Evolutionary conservation across 2,797 vertebrate species (phyloP), one percentile per base, ranked within the genome.

Genomic region (Notoglanidium macrostoma): DNA sequence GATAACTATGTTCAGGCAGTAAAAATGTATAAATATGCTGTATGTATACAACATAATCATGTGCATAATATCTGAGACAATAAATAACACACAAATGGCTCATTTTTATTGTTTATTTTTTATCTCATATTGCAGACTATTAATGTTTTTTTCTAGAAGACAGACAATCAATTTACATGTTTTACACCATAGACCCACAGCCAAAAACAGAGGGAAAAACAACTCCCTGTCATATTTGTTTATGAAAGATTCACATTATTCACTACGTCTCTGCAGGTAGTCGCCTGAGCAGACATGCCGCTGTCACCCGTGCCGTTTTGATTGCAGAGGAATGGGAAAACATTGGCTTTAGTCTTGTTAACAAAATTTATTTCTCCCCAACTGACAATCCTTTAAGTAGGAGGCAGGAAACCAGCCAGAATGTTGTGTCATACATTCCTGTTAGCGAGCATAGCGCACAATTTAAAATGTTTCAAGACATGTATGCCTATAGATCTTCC

Each of bases 321-420:
- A 96, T 96, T 97, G 95, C 94, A 95, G 94, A 95, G 95, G 96
- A 96, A 96, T 94, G 95, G 94, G 93, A 96, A 97, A 97, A 96
- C 95, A 95, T 95, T 97, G 95, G 97, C 95, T 96, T 97, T 95
- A 96, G 94, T 95, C 95, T 95, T 92, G 94, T 96, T 96, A 95
- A 93, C 96, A 93, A 96, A 97, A 95, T 95, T 96, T 97, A 96
- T 97, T 97, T 97, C 95, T 95, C 95, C 94, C 95, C 94, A 92
- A 94, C 94, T 96, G 96, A 96, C 95, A 97, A 94, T 96, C 93
- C 93, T 97, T 97, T 97, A 95, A 96, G 95, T 94, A 95, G 93
- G 94, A 96, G 92, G 92, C 92, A 97, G 96, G 96, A 96, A 95
- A 92, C 89, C 92, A 95, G 96, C 95, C 95, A 96, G 94, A 88